Evolutionary conservation across 2,888 invertebrate species (phyloP).

Genomic region (Agonum fuliginosum): DNA sequence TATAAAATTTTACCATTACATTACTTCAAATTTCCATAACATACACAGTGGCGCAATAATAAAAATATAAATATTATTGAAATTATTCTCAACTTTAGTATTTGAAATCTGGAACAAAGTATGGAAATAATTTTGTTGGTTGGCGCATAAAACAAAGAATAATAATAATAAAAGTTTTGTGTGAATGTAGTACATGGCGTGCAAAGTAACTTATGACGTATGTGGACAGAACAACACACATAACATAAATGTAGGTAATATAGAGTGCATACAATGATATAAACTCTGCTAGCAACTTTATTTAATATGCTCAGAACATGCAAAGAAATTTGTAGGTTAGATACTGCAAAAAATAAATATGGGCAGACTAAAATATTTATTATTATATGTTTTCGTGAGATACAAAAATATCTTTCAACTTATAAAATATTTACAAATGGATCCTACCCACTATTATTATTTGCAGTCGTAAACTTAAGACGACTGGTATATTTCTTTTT

Average conservation of each 20-base stretch:
- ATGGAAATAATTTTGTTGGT: slow-evolving; percentile 10
- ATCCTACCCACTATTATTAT: background rate
- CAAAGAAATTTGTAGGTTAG: slow-evolving; percentile 24
- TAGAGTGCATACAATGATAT: slow-evolving; percentile 39
- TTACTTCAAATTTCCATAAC: background rate
- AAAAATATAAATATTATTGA: background rate
- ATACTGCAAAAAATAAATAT: slow-evolving; percentile 4
- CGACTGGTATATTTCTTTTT: background rate
- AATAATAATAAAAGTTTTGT: slow-evolving; percentile 34
- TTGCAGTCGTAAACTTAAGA: slow-evolving; percentile 13
- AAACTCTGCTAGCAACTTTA: slow-evolving; percentile 38
- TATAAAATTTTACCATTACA: no score
- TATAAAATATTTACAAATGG: slow-evolving; percentile 22
- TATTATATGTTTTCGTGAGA: slow-evolving; percentile 14
- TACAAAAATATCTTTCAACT: background rate
- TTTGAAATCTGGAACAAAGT: slow-evolving; percentile 10
- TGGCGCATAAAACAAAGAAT: slow-evolving; percentile 19
- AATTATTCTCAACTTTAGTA: slow-evolving; percentile 1
- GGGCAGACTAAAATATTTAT: slow-evolving; percentile 20
- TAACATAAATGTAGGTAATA: slow-evolving; percentile 34
- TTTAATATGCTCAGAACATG: slow-evolving; percentile 27
- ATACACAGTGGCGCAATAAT: background rate
- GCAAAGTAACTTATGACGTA: slow-evolving; percentile 37
- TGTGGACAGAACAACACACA: slow-evolving; percentile 28
- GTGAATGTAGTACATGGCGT: slow-evolving; percentile 33